These are phyloP conservation scores for Formica selysi DNA, from an alignment of 1,140 invertebrate genomes.

Conservation along the genomic window DNA sequence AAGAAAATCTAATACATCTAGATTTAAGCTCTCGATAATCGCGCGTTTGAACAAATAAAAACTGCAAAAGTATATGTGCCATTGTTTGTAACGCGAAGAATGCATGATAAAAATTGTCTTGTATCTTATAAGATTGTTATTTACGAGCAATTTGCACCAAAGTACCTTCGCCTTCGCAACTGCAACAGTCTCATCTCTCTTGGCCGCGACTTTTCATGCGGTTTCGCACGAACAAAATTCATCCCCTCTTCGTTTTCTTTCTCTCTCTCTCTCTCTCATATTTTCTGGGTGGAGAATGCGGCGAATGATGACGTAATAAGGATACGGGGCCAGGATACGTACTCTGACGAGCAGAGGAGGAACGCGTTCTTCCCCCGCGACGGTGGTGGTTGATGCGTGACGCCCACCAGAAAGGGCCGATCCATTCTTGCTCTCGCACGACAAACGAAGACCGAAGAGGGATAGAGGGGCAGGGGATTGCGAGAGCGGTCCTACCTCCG, in stretches of 20 bases:
- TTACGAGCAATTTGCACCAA: too few species aligned
- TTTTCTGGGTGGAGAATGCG: slow-evolving; percentile 55
- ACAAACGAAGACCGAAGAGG: slow-evolving; percentile 55
- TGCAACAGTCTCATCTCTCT: too few species aligned
- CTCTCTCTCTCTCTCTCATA: slow-evolving; percentile 3
- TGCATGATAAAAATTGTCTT: too few species aligned
- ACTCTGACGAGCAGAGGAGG: slow-evolving; percentile 31
- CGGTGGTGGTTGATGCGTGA: slow-evolving; percentile 51
- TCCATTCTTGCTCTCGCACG: slow-evolving; percentile 64
- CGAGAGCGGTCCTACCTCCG: slow-evolving; percentile 66
- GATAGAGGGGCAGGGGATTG: slow-evolving; percentile 33
- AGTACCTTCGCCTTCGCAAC: too few species aligned
- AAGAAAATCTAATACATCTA: too few species aligned
- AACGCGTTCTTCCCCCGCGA: slow-evolving; percentile 45
- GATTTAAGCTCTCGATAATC: too few species aligned
- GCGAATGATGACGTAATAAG: slow-evolving; percentile 63
- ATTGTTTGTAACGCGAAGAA: too few species aligned
- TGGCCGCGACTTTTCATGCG: too few species aligned
- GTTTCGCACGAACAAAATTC: too few species aligned
- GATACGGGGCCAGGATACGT: slow-evolving; percentile 26
- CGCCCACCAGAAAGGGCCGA: slow-evolving; percentile 42
- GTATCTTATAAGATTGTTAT: too few species aligned
- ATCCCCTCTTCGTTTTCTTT: background rate
- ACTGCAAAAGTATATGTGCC: too few species aligned
- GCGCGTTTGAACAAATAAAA: too few species aligned